Base-by-base conservation (phyloP, 2,797 vertebrate species). In the Hoplostethus atlanticus region DNA sequence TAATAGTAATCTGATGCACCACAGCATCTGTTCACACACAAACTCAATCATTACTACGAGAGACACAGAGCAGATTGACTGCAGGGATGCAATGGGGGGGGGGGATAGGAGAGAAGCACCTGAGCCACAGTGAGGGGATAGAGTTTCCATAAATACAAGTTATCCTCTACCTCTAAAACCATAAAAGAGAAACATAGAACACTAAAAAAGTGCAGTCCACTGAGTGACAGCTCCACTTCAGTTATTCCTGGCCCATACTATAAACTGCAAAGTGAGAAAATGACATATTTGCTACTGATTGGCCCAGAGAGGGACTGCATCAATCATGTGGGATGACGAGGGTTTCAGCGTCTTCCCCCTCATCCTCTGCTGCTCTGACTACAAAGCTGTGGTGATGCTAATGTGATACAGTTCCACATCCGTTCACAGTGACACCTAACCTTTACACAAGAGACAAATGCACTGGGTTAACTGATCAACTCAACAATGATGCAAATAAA, bases 21-120 rank as follows among this genome's bases (percentile, higher is more conserved):
- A 15, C 71, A 73, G 58, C 73, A 80, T 86, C 84, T 66, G 68
- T 73, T 86, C 79, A 78, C 79, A 86, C 46, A 42, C n/a, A 13
- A 50, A 72, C 42, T 30, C 46, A 64, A 21, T 48, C 4, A 12
- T 73, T 54, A 10, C 46, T 42, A 59, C 25, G 17, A 61, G 16
- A 64, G 6, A 25, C 53, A 21, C 15, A 21, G 38, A 44, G 50
- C 60, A 28, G 46, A 36, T 21, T 44, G 47, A 17, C 44, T 4
- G 63, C 38, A 42, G 47, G 16, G 28, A 58, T 36, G 30, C 6
- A 34, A 55, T 30, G 54, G 47, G 54, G 0, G 61, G 61, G 57
- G 77, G 5, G 75, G 28, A 67, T 16, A 68, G 25, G 4, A 56
- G 75, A 77, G 6, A 44, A 38, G 51, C 3, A 12, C 7, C 16